phyloP scores from a whole-genome alignment of 2,113 vertebrate species.

The Carlito syrichta region DNA sequence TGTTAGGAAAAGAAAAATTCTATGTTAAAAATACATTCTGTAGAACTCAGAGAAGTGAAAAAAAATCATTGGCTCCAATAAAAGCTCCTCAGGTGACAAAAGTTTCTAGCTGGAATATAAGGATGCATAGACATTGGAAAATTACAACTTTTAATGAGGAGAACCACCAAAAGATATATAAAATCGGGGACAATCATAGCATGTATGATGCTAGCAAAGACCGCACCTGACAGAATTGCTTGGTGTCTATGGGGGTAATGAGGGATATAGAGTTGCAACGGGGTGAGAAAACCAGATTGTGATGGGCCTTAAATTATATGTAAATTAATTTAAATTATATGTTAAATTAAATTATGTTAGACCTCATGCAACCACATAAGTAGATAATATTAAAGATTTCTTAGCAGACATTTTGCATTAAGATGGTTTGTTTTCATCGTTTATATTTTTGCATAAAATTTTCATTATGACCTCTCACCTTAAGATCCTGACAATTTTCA shows the following conservation, averaged over 20 bases:
- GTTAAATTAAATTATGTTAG: not conserved
- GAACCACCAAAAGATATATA: not conserved
- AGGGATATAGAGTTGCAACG: not conserved
- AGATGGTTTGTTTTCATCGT: not conserved
- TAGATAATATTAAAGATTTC: not conserved
- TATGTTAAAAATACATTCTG: not conserved
- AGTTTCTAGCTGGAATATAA: not conserved
- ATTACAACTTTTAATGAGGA: not conserved
- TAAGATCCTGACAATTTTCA: not conserved
- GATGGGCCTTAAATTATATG: not conserved
- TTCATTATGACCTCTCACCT: not conserved
- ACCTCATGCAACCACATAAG: not conserved
- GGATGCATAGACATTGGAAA: not conserved
- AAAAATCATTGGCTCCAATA: not conserved
- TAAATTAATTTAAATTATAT: no score
- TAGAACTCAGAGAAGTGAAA: not conserved
- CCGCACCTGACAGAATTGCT: not conserved
- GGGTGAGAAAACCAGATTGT: not conserved
- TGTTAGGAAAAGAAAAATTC: not conserved
- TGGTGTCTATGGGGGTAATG: not conserved
- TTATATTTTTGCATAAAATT: not conserved
- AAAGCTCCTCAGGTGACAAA: not conserved
- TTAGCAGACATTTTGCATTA: not conserved
- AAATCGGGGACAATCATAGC: not conserved
- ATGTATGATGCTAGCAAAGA: rapidly evolving